Evolutionary conservation across 2,888 invertebrate genomes (phyloP), one percentile per base, ranked within the genome.

Genomic region (Allacma fusca): DNA sequence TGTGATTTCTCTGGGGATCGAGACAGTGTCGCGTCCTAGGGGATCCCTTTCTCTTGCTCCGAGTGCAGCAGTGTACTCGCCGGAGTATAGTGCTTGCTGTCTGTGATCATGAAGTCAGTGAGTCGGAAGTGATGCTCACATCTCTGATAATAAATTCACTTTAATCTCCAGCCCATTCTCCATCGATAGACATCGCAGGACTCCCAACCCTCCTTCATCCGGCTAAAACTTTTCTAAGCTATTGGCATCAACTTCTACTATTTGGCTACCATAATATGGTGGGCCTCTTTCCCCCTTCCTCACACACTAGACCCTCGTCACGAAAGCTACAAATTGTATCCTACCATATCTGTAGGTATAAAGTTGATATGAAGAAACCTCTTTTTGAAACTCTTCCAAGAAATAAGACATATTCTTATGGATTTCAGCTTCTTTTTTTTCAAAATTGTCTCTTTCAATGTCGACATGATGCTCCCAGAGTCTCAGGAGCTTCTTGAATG

Each of bases 1-100:
- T 79, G 81, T 84, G 82, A 84, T 84, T 83, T 84, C 84, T 82
- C 84, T 75, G 68, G 83, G 82, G 83, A 80, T 73, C 62, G 44
- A 67, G 34, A 76, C 28, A 70, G 77, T 79, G 77, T 76, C 70
- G 77, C 70, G 71, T 81, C 67, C 78, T 69, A 65, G 64, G 75
- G 72, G 76, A 77, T 80, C 72, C 73, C 28, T 77, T 34, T 65
- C 65, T 43, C 65, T 62, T 29, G 24, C 40, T 73, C 62, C 64
- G 67, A 62, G n/a, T 50, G 26, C 19, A 50, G 64, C 69, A 40
- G 68, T 43, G 59, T 69, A 28, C 23, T 65, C 24, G 23, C 29
- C 28, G 19, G 71, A 65, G 23, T 40, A 28, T 16, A 44, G 62
- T 21, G 34, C 40, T 29, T 64, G 29, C n/a, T n/a, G n/a, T n/a